These are phyloP conservation scores for Callaeas wilsoni DNA, from an alignment of 2,113 vertebrate genomes.

Conservation along the genomic window DNA sequence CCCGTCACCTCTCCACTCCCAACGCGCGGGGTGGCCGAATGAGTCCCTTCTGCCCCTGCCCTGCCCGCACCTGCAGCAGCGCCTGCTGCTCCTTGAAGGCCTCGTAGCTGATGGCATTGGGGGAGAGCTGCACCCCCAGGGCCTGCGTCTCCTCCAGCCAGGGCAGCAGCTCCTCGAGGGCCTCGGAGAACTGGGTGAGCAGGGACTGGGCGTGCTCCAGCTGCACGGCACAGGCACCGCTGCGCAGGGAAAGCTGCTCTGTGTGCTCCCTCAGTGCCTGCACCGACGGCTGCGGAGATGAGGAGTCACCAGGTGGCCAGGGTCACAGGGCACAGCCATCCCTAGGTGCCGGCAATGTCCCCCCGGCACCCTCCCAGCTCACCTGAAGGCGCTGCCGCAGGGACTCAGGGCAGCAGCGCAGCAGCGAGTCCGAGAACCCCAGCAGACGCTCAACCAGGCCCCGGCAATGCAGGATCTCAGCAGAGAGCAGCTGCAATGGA, in stretches of 20 bases:
- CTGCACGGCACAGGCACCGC: conserved; percentile 72
- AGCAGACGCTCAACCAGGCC: conserved; percentile 81
- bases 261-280: conserved; percentile 71
- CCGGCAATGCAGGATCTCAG: conserved; percentile 83
- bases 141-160: conserved; percentile 82
- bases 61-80: conserved; percentile 79
- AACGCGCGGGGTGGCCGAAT: fast-evolving
- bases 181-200: conserved; percentile 79
- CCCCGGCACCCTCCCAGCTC: not conserved
- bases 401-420: conserved; percentile 52
- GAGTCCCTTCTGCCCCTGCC: not conserved
- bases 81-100: conserved; percentile 84
- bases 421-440: conserved; percentile 68
- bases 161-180: conserved; percentile 76
- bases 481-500: conserved; percentile 71
- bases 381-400: conserved; percentile 69
- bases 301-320: fast-evolving
- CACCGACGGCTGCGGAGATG: conserved; percentile 49
- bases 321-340: fast-evolving
- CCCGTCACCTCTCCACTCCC: not conserved
- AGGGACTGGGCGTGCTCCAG: conserved; percentile 83
- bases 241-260: conserved; percentile 70
- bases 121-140: conserved; percentile 64
- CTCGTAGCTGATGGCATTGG: conserved; percentile 71
- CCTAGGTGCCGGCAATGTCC: fast-evolving